A percentile compares a stretch with the other conserved stretches of the same genome.
These are phyloP conservation scores for Aphidoletes aphidimyza DNA, from an alignment of 2,888 invertebrate genomes.

Conservation along the genomic window DNA sequence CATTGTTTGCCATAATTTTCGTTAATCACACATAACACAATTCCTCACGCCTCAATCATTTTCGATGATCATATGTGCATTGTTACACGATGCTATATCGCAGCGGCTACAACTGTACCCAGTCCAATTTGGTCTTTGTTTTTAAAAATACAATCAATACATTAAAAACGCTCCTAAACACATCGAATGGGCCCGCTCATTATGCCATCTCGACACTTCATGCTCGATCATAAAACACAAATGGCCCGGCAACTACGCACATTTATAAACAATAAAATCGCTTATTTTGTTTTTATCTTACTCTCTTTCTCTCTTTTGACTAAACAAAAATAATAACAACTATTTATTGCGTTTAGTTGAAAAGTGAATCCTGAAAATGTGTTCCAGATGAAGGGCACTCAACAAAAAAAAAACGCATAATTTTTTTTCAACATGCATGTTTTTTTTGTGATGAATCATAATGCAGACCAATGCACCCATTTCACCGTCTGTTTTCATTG, in stretches of 20 bases:
- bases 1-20: slow-evolving; percentile 52
- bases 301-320: not conserved
- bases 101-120: not conserved
- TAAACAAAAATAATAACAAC: slow-evolving; percentile 49
- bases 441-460: slow-evolving; percentile 11
- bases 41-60: slow-evolving; percentile 53
- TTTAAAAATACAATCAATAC: not conserved
- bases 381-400: not conserved
- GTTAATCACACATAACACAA: slow-evolving; percentile 50
- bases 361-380: not conserved
- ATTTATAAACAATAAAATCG: slow-evolving; percentile 51
- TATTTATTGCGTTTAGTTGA: slow-evolving; percentile 4
- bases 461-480: slow-evolving; percentile 47
- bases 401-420: not conserved
- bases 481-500: slow-evolving; percentile 16
- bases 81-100: not conserved
- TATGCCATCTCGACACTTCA: slow-evolving; percentile 8
- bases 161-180: not conserved
- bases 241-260: slow-evolving; percentile 39
- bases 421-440: not conserved
- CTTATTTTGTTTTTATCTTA: not conserved
- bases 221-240: slow-evolving; percentile 45
- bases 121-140: slow-evolving; percentile 6
- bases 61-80: not conserved
- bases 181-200: slow-evolving; percentile 21